These are phyloP conservation scores for Glyptemys insculpta DNA, from an alignment of 2,797 vertebrate genomes.

Conservation along the genomic window DNA sequence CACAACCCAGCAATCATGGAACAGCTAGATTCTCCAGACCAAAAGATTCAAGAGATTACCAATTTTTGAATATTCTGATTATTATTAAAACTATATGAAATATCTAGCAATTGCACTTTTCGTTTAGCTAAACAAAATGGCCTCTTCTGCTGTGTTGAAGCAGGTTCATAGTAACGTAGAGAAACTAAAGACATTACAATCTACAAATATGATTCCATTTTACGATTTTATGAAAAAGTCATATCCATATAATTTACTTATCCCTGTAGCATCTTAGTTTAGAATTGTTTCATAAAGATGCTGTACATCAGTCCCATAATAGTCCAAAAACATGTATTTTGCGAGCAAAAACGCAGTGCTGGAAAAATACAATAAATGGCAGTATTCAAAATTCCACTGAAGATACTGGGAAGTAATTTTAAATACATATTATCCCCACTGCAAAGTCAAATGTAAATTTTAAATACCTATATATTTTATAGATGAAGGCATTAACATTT, in stretches of 20 bases:
- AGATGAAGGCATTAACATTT: neutral
- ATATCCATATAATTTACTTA: neutral
- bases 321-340: neutral
- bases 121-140: constrained; percentile 75
- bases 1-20: constrained; percentile 2
- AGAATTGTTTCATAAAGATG: neutral
- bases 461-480: constrained; percentile 27
- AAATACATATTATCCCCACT: constrained; percentile 8
- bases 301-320: accelerated
- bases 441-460: constrained; percentile 47
- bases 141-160: constrained; percentile 56
- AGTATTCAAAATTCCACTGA: neutral
- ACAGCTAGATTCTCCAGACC: constrained; percentile 38
- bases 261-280: neutral
- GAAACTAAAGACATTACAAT: constrained; percentile 16
- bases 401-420: neutral
- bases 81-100: constrained; percentile 28
- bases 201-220: neutral
- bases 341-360: neutral
- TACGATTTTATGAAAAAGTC: neutral
- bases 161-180: neutral
- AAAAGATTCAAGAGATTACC: neutral
- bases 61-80: constrained; percentile 7
- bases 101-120: constrained; percentile 26
- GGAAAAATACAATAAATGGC: neutral